Evolutionary conservation across 2,113 vertebrate genomes (phyloP).

Genomic region (Halichoeres trimaculatus): DNA sequence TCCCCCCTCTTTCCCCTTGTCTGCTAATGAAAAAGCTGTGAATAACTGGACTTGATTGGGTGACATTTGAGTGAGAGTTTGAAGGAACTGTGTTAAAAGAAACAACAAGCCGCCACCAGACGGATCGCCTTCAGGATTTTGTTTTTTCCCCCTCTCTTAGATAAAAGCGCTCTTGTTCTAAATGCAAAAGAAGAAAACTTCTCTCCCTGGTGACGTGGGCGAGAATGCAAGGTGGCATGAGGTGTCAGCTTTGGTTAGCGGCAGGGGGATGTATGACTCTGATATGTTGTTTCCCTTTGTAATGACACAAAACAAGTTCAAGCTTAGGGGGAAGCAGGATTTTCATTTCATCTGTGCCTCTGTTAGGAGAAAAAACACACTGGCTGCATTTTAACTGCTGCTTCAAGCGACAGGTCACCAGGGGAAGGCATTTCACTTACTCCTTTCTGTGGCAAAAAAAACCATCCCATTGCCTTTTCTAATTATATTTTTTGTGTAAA

Average conservation of each 20-base stretch:
- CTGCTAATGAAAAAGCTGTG: slow-evolving; percentile 40
- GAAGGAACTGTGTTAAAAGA: slow-evolving; percentile 35
- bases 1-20: slow-evolving; percentile 8
- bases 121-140: slow-evolving; percentile 38
- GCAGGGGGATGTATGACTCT: slow-evolving; percentile 8
- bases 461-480: slow-evolving; percentile 1
- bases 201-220: slow-evolving; percentile 30
- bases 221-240: slow-evolving; percentile 46
- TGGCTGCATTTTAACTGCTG: slow-evolving; percentile 1
- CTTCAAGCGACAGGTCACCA: slow-evolving; percentile 26
- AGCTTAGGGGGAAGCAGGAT: slow-evolving; percentile 31
- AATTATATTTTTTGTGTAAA: slow-evolving; percentile 11
- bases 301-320: slow-evolving; percentile 51
- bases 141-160: slow-evolving; percentile 14
- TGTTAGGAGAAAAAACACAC: neutral
- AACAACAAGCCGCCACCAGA: slow-evolving; percentile 26
- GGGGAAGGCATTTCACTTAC: slow-evolving; percentile 5
- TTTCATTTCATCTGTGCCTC: slow-evolving; percentile 47
- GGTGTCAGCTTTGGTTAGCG: slow-evolving; percentile 49
- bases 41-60: slow-evolving; percentile 65
- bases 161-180: slow-evolving; percentile 32
- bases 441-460: neutral
- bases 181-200: slow-evolving; percentile 30
- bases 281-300: slow-evolving; percentile 55
- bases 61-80: slow-evolving; percentile 66